phyloP scores from a whole-genome alignment of 1,140 invertebrate species.

The Danaus plexippus region DNA sequence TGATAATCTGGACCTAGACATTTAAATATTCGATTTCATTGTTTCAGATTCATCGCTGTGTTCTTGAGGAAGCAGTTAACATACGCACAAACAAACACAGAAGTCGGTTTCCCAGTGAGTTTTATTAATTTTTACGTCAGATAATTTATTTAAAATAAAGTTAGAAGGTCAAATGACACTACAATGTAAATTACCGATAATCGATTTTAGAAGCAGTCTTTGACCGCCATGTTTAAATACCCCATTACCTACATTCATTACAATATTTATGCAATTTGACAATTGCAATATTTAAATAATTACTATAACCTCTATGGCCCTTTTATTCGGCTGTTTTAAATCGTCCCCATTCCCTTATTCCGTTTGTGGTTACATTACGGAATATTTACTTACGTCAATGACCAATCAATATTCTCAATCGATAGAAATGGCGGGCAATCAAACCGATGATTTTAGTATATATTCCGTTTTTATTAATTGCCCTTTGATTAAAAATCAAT shows the following conservation, averaged over 20 bases:
- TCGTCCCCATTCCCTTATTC: slow-evolving; percentile 21
- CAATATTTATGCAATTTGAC: not conserved
- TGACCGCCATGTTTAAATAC: not conserved
- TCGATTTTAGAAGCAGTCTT: not conserved
- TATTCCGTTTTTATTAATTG: slow-evolving; percentile 22
- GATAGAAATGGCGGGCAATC: slow-evolving; percentile 32
- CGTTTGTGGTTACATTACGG: slow-evolving; percentile 23
- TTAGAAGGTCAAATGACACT: too few species aligned
- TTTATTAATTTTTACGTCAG: not conserved
- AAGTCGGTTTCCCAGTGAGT: slow-evolving; percentile 46
- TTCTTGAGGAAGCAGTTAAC: slow-evolving; percentile 31
- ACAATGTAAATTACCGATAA: too few species aligned
- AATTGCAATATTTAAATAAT: not conserved
- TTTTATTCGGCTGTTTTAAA: not conserved
- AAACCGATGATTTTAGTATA: slow-evolving; percentile 20
- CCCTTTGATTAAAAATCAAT: not conserved
- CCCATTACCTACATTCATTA: not conserved
- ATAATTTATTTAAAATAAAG: slow-evolving; percentile 1
- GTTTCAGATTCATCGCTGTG: slow-evolving; percentile 51
- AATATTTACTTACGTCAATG: slow-evolving; percentile 38
- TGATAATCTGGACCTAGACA: not conserved
- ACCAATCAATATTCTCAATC: slow-evolving; percentile 34
- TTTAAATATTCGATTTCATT: slow-evolving; percentile 21
- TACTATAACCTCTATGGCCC: too few species aligned
- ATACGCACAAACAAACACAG: slow-evolving; percentile 45